A percentile compares a stretch with the other conserved stretches of the same genome.
These are phyloP conservation scores for Plusia festucae DNA, from an alignment of 2,888 invertebrate species.

Conservation along the genomic window DNA sequence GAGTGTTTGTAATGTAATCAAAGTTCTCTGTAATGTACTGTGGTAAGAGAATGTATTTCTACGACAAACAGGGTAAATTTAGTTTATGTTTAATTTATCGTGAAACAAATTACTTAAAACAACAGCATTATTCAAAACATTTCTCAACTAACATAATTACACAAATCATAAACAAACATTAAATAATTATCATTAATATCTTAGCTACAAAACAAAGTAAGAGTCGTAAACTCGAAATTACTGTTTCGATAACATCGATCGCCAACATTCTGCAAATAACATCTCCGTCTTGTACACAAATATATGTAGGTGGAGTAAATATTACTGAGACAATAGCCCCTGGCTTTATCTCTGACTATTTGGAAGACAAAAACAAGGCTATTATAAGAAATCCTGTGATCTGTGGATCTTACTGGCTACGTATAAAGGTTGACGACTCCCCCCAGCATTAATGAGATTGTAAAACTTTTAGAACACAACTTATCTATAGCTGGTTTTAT, in stretches of 20 bases:
- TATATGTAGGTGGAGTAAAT: constrained; percentile 57
- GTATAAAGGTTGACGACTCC: constrained; percentile 66
- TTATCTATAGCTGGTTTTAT: constrained; percentile 59
- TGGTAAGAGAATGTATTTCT: background rate
- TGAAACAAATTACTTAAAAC: no score
- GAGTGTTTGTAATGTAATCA: background rate
- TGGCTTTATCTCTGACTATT: constrained; percentile 72
- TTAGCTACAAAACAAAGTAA: constrained; percentile 33
- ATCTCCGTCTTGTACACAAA: constrained; percentile 54
- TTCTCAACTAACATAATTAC: background rate
- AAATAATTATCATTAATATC: constrained; percentile 29
- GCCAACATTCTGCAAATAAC: constrained; percentile 48
- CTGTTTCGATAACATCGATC: constrained; percentile 48
- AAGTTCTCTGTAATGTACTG: background rate
- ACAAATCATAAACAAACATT: constrained; percentile 16
- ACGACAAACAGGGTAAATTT: background rate
- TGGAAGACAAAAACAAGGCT: constrained; percentile 79
- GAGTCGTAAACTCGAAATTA: constrained; percentile 41
- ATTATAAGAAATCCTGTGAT: constrained; percentile 73
- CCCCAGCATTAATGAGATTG: constrained; percentile 78
- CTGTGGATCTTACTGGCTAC: constrained; percentile 53
- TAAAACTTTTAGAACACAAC: constrained; percentile 76
- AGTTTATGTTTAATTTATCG: no score
- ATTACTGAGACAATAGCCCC: constrained; percentile 63
- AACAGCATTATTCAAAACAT: background rate